A percentile compares a stretch with the other conserved stretches of the same genome.
Evolutionary conservation across 2,888 invertebrate species (phyloP).

Genomic region (Sussaba pulchella): DNA sequence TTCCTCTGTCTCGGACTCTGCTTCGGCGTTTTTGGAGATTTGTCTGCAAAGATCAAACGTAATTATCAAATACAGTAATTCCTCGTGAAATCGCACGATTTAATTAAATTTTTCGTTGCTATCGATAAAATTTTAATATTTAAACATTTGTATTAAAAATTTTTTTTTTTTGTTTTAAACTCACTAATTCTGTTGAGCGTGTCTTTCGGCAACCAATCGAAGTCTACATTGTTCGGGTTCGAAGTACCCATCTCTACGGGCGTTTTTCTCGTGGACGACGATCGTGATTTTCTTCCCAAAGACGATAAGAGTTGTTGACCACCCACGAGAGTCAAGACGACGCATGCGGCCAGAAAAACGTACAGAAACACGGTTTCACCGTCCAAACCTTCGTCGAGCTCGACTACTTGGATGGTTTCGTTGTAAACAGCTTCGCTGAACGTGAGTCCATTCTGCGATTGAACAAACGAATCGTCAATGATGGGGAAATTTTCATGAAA

Average conservation of each 20-base stretch:
- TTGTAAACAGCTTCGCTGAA: conserved; percentile 97
- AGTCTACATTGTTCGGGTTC: conserved; percentile 96
- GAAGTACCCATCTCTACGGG: conserved; percentile 96
- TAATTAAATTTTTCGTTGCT: too few species aligned
- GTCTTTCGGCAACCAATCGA: conserved; percentile 98
- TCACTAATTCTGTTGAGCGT: conserved; percentile 93
- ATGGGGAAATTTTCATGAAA: neutral
- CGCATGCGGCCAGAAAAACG: conserved; percentile 96
- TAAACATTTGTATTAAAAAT: conserved; percentile 38
- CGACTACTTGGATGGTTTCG: conserved; percentile 97
- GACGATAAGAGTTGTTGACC: conserved; percentile 95
- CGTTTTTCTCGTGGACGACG: conserved; percentile 86
- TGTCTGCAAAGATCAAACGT: conserved; percentile 86
- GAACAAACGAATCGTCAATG: conserved; percentile 54
- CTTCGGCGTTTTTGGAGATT: conserved; percentile 88
- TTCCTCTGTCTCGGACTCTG: conserved; percentile 93
- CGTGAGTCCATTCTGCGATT: conserved; percentile 86
- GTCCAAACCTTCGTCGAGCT: conserved; percentile 98
- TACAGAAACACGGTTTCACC: conserved; percentile 99
- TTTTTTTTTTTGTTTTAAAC: conserved; percentile 80
- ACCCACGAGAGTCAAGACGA: conserved; percentile 93
- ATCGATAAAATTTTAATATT: too few species aligned
- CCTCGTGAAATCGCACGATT: neutral
- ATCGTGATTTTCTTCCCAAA: conserved; percentile 90
- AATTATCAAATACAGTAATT: neutral